Base-by-base conservation (phyloP, 2,888 invertebrate genomes). In the Cremastobaeus sp. region DNA sequence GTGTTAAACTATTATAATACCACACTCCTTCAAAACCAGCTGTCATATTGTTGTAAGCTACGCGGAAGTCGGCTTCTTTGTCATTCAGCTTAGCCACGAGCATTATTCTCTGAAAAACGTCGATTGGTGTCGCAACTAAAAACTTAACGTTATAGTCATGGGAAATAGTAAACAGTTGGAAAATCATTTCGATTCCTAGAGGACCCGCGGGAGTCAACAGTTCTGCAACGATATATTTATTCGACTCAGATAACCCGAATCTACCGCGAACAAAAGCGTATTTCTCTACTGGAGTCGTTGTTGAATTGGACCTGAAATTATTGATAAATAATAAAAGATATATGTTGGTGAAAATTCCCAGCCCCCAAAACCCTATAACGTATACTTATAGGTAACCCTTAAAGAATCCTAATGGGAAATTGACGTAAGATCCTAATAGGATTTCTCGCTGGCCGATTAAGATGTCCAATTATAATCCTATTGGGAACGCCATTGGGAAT, bases 21-120 rank as follows among this genome's bases (percentile, higher is more conserved):
- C 94, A 95, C 35, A 93, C 92, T 35, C 95, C 95, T 0, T 92
- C 92, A 84, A 95, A 93, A 5, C 95, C 95, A 20, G 93, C 90
- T 48, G 92, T 91, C 81, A 94, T 90, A 47, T 90, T 90, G 77
- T 95, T 94, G 91, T 94, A 95, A 14, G 93, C 93, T 15, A 93
- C 90, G 59, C 94, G 89, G 84, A 95, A 92, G 81, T 95, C 94
- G 17, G 93, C 89, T 82, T 92, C 92, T 80, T 93, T 91, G 0
- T 90, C 87, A 59, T 91, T 92, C 9, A 94, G 87, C 85, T 93
- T 94, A 0, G 92, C 94, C 0, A 92, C 90, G 2, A 94, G 41
- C 60, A 93, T 89, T 0, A 93, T 89, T 81, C 92, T 90, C 78
- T 91, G 91, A 17, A 95, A 88, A 66, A 92, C 90, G 59, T 93